Evolutionary conservation across 2,113 vertebrate genomes (phyloP).

Genomic region (Heterocephalus glaber): DNA sequence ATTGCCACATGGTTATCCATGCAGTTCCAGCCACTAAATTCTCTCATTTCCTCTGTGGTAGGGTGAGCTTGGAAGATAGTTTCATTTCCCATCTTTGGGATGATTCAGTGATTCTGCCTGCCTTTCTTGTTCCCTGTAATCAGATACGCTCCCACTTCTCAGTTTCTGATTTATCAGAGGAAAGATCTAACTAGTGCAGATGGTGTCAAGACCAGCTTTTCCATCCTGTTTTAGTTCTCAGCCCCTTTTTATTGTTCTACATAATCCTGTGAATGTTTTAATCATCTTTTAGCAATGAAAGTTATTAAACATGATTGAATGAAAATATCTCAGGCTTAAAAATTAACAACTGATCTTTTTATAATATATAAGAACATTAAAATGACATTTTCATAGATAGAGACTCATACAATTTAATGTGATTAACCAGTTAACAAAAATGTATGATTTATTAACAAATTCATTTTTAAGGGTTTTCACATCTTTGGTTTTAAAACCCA

Average conservation of each 20-base stretch:
- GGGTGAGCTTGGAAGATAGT: neutral
- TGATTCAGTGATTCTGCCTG: neutral
- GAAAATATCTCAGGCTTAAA: neutral
- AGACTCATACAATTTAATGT: neutral
- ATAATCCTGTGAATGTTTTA: neutral
- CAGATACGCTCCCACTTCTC: neutral
- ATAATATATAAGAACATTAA: neutral
- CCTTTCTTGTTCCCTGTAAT: neutral
- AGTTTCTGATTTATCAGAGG: neutral
- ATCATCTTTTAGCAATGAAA: neutral
- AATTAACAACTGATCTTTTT: neutral
- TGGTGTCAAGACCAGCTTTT: neutral
- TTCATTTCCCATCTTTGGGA: neutral
- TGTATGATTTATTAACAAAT: neutral
- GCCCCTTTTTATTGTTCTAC: neutral
- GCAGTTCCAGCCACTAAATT: neutral
- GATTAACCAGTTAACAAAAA: neutral
- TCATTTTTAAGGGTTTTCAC: neutral
- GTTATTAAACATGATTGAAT: neutral
- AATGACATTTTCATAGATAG: neutral
- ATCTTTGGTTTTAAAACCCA: conserved; percentile 30
- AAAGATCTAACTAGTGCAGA: neutral
- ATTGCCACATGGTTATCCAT: neutral
- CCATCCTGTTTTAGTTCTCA: neutral
- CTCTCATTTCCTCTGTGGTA: neutral